phyloP scores from a whole-genome alignment of 2,113 vertebrate species.

The Myotis brandtii region DNA sequence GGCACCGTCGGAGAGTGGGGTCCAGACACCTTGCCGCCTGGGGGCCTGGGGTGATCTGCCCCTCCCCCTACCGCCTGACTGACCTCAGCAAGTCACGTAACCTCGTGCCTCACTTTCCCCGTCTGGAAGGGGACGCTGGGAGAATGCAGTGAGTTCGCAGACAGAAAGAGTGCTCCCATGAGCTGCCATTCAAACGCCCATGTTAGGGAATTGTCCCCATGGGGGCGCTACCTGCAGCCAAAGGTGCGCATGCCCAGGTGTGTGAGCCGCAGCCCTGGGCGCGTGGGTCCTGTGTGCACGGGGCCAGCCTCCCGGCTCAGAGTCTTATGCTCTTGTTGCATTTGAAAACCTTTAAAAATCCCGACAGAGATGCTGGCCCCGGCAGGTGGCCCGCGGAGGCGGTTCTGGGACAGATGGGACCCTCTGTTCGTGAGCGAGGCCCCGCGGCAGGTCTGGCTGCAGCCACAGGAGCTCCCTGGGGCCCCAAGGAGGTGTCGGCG shows the following conservation, averaged over 20 bases:
- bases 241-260: fast-evolving
- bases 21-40: fast-evolving
- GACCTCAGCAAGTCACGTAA: not conserved
- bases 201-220: fast-evolving
- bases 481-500: not conserved
- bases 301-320: not conserved
- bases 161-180: fast-evolving
- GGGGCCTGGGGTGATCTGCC: fast-evolving
- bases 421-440: fast-evolving
- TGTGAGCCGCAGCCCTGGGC: fast-evolving
- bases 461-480: fast-evolving
- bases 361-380: not conserved
- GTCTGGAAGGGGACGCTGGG: not conserved
- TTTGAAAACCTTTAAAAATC: not conserved
- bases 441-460: not conserved
- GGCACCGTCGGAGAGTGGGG: fast-evolving
- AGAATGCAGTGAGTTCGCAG: not conserved
- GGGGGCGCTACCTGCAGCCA: fast-evolving
- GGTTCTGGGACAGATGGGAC: fast-evolving
- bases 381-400: not conserved
- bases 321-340: fast-evolving
- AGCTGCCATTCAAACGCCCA: fast-evolving
- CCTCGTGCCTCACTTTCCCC: not conserved
- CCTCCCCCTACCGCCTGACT: no score
- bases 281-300: fast-evolving